phyloP scores from a whole-genome alignment of 2,888 invertebrate species.

The Allolobophora icterica region DNA sequence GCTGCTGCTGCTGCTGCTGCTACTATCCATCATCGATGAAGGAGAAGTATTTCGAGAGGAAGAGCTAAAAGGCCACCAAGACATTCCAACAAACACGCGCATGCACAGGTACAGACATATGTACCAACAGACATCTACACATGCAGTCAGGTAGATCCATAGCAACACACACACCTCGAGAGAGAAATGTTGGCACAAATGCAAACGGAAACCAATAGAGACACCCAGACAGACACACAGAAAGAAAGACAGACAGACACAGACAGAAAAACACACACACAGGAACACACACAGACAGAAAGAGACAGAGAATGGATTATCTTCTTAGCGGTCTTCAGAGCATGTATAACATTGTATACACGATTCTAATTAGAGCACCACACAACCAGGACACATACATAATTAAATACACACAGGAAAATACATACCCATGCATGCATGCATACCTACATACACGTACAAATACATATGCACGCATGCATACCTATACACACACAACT shows the following conservation, averaged over 20 bases:
- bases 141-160: neutral
- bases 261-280: conserved; percentile 31
- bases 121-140: neutral
- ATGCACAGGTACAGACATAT: neutral
- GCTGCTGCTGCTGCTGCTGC: neutral
- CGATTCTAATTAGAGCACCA: neutral
- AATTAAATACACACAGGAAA: neutral
- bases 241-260: conserved; percentile 26
- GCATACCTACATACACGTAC: no score
- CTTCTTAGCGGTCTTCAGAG: neutral
- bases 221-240: conserved; percentile 33
- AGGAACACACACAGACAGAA: conserved; percentile 19
- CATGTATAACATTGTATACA: no score
- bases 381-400: neutral
- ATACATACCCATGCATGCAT: neutral
- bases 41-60: neutral
- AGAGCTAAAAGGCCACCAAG: neutral
- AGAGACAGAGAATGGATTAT: neutral
- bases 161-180: neutral
- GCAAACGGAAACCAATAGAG: conserved; percentile 1
- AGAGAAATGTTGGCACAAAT: neutral
- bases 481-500: no score
- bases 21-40: neutral
- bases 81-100: neutral
- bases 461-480: no score